Evolutionary conservation across 2,797 vertebrate species (phyloP), one percentile per base, ranked within the genome.

Genomic region (Falco biarmicus): DNA sequence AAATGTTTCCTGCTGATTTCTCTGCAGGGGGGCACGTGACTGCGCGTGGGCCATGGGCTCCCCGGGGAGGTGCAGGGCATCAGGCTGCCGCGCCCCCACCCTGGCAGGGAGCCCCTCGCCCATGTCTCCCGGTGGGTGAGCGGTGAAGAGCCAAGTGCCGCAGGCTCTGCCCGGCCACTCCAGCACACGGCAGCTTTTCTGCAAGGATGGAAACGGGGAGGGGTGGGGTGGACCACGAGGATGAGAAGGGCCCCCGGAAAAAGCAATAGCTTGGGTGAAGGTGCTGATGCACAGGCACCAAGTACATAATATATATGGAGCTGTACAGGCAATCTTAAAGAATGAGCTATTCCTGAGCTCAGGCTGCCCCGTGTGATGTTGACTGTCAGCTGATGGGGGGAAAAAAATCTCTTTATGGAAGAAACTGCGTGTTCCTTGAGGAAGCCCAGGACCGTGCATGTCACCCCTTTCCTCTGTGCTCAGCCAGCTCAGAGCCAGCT

Each of bases 361-460:
- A 9, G 47, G 47, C 50, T 70, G 64, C 31, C 91, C 81, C 63
- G 0, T 90, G 96, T 97, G 95, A 97, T 50, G 69, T 73, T 90
- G 94, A 84, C 89, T 68, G 15, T 84, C 96, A 96, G 82, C 96
- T 96, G 90, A 80, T 26, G 34, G 29, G 93, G 39, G 41, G 41
- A 41, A 32, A 80, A 91, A 91, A 79, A 63, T 25, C 56, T 59
- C 70, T n/a, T 37, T 43, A 10, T 54, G 92, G 96, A 95, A 85
- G 90, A 85, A 94, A 70, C 0, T 0, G 19, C 2, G 0, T 74
- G 75, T 85, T 71, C 69, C 73, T 89, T 3, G 2, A 53, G 69
- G 60, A 71, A 61, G 28, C 28, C 47, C 54, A 12, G 37, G 57
- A 3, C 53, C 6, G 1, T 12, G 8, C 76, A 6, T 5, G 8